Conservation (phyloP, 2,797 vertebrate species). For the Chelmon rostratus region DNA sequence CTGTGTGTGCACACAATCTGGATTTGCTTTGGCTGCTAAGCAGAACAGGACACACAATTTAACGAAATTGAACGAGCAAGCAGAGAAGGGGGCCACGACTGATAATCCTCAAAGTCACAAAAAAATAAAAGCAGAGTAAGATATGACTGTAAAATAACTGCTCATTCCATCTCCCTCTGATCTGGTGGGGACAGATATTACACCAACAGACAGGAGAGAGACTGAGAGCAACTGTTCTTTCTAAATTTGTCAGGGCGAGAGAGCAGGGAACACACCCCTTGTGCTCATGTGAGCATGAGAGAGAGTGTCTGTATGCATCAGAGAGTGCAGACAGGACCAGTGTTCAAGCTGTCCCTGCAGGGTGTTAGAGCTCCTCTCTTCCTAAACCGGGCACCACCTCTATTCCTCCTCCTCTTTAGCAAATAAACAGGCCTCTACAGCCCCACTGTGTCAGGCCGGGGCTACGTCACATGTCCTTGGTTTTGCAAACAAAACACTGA, state of each 20-base stretch:
- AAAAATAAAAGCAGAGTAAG: constrained; percentile 22
- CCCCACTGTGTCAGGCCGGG: constrained; percentile 26
- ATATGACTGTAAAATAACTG: constrained; percentile 20
- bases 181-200: constrained; percentile 10
- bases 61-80: constrained; percentile 49
- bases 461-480: constrained; percentile 16
- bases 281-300: constrained; percentile 38
- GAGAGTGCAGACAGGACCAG: constrained; percentile 40
- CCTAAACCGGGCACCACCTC: constrained; percentile 44
- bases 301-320: constrained; percentile 31
- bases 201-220: constrained; percentile 31
- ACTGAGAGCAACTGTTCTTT: constrained; percentile 82
- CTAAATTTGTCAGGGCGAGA: constrained; percentile 78
- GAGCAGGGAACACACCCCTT: constrained; percentile 59
- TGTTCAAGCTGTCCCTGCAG: constrained; percentile 46
- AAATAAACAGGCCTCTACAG: constrained; percentile 54
- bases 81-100: constrained; percentile 11
- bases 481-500: constrained; percentile 60
- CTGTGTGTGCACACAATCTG: constrained; percentile 56
- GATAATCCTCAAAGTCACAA: constrained; percentile 28
- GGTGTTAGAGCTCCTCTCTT: constrained; percentile 37
- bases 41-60: constrained; percentile 62
- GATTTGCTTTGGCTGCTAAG: constrained; percentile 69
- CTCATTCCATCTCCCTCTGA: constrained; percentile 23
- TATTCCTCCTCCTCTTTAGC: constrained; percentile 26